These are phyloP conservation scores for Meliscaeva auricollis DNA, from an alignment of 2,888 invertebrate genomes.

Conservation along the genomic window DNA sequence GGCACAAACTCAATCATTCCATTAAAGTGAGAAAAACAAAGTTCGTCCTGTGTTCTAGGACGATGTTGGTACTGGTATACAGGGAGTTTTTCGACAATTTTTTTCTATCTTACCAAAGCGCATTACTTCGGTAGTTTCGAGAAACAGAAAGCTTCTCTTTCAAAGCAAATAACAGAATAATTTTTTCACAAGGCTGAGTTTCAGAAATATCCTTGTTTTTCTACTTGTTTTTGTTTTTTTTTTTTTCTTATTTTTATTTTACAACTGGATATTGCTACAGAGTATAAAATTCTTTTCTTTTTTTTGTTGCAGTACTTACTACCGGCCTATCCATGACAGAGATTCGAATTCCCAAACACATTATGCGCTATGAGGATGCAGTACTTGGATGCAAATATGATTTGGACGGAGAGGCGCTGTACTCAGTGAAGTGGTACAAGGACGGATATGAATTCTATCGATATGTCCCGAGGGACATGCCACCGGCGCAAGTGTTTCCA, in stretches of 20 bases:
- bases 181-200: slow-evolving; percentile 7
- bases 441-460: slow-evolving; percentile 95
- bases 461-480: slow-evolving; percentile 92
- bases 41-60: slow-evolving; percentile 44
- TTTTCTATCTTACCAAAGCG: slow-evolving; percentile 15
- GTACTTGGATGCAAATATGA: slow-evolving; percentile 92
- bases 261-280: not conserved
- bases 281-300: slow-evolving; percentile 33
- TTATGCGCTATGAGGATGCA: slow-evolving; percentile 91
- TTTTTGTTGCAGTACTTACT: slow-evolving; percentile 83
- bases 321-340: slow-evolving; percentile 89
- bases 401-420: slow-evolving; percentile 92
- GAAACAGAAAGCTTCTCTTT: slow-evolving; percentile 5
- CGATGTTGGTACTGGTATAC: not conserved
- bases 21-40: slow-evolving; percentile 51
- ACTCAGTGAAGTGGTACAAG: slow-evolving; percentile 97
- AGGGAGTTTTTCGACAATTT: not conserved
- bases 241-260: not conserved
- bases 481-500: slow-evolving; percentile 91
- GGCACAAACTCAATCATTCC: slow-evolving; percentile 63
- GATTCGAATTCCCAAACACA: slow-evolving; percentile 92
- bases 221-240: slow-evolving; percentile 51
- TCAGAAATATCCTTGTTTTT: slow-evolving; percentile 32
- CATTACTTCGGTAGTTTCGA: slow-evolving; percentile 47
- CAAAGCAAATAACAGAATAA: slow-evolving; percentile 29